A percentile compares a stretch with the other conserved stretches of the same genome.
These are phyloP conservation scores for Eupithecia dodoneata DNA, from an alignment of 2,888 invertebrate genomes.

Conservation along the genomic window DNA sequence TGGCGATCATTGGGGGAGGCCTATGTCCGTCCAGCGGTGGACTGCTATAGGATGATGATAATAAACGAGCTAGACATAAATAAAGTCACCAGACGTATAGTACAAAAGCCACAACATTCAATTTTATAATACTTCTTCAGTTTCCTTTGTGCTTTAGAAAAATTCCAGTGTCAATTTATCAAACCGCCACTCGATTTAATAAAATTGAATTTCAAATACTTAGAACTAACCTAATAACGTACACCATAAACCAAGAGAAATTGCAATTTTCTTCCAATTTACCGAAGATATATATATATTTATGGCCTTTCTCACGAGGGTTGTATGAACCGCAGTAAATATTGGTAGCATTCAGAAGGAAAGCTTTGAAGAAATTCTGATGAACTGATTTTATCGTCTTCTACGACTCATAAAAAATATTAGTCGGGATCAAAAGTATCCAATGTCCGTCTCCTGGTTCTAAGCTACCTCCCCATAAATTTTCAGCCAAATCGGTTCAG, in stretches of 20 bases:
- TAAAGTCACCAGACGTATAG: too few relatives aligned
- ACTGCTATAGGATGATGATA: too few relatives aligned
- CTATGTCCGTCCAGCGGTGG: too few relatives aligned
- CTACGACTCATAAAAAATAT: too few relatives aligned
- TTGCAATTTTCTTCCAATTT: slow-evolving; percentile 31
- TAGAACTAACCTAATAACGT: slow-evolving; percentile 16
- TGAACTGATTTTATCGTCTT: neutral
- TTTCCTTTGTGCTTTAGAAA: neutral
- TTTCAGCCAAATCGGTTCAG: too few relatives aligned
- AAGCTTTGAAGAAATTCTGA: neutral
- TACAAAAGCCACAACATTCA: neutral
- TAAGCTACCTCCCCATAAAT: too few relatives aligned
- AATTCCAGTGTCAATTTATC: neutral
- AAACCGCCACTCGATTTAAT: neutral
- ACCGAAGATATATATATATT: slow-evolving; percentile 36
- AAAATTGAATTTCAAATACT: slow-evolving; percentile 13
- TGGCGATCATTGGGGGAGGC: too few relatives aligned
- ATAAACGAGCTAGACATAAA: too few relatives aligned
- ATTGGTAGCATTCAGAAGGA: neutral
- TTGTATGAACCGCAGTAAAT: neutral
- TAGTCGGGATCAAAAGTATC: too few relatives aligned
- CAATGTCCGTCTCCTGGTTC: too few relatives aligned
- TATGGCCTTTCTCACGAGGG: slow-evolving; percentile 36
- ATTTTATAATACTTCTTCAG: neutral
- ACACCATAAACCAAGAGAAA: slow-evolving; percentile 28